A percentile compares a stretch with the other conserved stretches of the same genome.
Conservation (phyloP, 2,113 vertebrate genomes). For the Okapia johnstoni region DNA sequence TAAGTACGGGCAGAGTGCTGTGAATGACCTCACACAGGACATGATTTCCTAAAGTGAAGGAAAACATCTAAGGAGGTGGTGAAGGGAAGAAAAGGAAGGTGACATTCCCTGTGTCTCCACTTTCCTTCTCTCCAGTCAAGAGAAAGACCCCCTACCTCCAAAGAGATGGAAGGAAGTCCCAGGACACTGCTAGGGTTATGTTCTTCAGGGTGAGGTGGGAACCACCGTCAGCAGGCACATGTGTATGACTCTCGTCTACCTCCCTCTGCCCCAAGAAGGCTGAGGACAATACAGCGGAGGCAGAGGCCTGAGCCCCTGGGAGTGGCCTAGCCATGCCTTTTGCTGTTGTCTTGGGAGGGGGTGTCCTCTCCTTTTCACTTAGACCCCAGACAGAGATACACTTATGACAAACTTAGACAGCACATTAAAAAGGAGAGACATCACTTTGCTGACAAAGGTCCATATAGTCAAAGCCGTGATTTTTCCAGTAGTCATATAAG, state of each 20-base stretch:
- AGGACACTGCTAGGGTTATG: background rate
- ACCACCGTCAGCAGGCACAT: background rate
- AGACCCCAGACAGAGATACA: background rate
- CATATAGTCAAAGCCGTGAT: background rate
- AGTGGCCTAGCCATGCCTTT: background rate
- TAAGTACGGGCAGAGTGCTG: background rate
- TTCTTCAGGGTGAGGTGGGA: background rate
- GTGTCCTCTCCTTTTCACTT: background rate
- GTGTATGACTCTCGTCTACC: fast-evolving
- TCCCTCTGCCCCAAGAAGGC: background rate
- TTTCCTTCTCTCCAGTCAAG: background rate
- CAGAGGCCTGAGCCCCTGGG: background rate
- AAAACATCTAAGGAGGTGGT: background rate
- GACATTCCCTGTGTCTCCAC: background rate
- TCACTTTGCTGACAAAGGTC: background rate
- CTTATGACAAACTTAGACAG: background rate
- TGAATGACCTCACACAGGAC: background rate
- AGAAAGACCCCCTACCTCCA: background rate
- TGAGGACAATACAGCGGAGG: fast-evolving
- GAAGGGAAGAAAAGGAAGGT: background rate
- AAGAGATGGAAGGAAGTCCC: background rate
- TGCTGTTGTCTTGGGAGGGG: background rate
- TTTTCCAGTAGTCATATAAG: background rate
- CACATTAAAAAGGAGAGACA: background rate
- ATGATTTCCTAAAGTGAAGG: background rate